Percentiles rank a stretch among this genome's conserved stretches.
phyloP scores from a whole-genome alignment of 2,888 invertebrate species.

The Diarsia mendica region DNA sequence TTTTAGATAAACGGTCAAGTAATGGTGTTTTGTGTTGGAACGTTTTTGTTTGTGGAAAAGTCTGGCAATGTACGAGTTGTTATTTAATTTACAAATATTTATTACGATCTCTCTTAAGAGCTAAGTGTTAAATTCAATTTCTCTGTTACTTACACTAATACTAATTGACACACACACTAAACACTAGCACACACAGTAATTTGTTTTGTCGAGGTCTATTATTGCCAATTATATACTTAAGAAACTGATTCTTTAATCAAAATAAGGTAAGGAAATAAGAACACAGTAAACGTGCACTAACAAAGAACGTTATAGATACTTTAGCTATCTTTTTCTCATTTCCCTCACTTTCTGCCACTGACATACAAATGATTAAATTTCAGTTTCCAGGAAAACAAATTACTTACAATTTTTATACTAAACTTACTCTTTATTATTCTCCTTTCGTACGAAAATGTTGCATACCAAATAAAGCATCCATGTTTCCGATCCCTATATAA shows the following conservation, averaged over 20 bases:
- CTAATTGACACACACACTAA: too few relatives aligned
- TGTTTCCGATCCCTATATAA: constrained; percentile 14
- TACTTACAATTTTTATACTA: background rate
- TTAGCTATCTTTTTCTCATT: background rate
- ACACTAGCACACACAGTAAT: too few relatives aligned
- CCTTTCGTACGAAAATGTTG: constrained; percentile 10
- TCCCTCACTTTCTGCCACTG: constrained; percentile 2
- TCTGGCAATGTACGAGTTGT: too few relatives aligned
- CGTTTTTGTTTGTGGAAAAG: background rate
- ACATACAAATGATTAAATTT: constrained; percentile 28
- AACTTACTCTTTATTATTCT: constrained; percentile 21
- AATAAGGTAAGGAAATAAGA: background rate
- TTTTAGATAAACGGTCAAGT: constrained; percentile 37
- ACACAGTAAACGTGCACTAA: background rate
- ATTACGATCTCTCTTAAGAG: background rate
- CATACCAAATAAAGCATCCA: constrained; percentile 17
- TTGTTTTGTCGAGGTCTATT: too few relatives aligned
- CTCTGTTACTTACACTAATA: background rate
- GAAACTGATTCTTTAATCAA: background rate
- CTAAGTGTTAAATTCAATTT: too few relatives aligned
- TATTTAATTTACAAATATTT: background rate
- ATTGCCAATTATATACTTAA: background rate
- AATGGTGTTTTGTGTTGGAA: constrained; percentile 11
- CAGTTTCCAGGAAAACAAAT: constrained; percentile 2
- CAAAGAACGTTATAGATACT: background rate